Conservation (phyloP, 2,797 vertebrate species). For the Sphenodon punctatus region DNA sequence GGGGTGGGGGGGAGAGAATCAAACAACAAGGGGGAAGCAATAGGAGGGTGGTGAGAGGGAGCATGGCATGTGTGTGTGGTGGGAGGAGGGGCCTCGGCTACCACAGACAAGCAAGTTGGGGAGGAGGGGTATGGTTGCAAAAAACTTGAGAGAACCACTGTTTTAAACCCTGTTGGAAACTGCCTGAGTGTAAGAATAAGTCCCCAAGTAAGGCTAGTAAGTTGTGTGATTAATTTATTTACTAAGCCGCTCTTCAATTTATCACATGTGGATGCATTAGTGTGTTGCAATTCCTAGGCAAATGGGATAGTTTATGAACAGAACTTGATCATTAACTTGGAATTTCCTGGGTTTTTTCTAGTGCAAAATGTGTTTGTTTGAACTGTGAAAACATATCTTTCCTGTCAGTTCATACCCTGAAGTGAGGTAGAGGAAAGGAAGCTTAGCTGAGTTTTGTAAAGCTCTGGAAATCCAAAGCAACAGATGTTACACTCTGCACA, state of each 20-base stretch:
- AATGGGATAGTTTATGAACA: not conserved
- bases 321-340: not conserved
- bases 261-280: not conserved
- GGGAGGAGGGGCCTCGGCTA: too few relatives aligned
- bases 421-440: conserved; percentile 41
- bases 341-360: conserved; percentile 30
- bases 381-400: conserved; percentile 53
- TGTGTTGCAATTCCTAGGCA: not conserved
- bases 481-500: conserved; percentile 77
- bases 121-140: too few relatives aligned
- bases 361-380: conserved; percentile 47
- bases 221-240: not conserved
- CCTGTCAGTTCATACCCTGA: conserved; percentile 47
- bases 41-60: too few relatives aligned
- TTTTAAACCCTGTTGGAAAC: too few relatives aligned
- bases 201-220: not conserved
- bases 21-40: too few relatives aligned
- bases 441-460: conserved; percentile 54
- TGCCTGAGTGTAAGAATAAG: not conserved
- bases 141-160: too few relatives aligned
- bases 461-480: conserved; percentile 72
- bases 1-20: too few relatives aligned
- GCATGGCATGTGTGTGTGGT: too few relatives aligned
- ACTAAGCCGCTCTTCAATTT: not conserved
- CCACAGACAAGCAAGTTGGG: too few relatives aligned